Evolutionary conservation across 2,113 vertebrate species (phyloP).

Genomic region (Mionectes macconnelli): DNA sequence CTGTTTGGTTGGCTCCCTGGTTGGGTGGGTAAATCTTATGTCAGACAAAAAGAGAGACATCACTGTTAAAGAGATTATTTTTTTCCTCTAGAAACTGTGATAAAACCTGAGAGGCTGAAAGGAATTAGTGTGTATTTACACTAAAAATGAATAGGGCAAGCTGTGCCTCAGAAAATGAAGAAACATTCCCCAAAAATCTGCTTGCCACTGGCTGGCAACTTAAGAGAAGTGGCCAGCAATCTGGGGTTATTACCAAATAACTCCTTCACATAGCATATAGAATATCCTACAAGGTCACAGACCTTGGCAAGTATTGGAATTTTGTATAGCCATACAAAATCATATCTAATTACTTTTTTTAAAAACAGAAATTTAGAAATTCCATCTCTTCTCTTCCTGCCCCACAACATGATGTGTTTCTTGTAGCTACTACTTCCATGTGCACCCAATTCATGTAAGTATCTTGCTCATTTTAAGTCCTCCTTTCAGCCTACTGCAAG

Average conservation of each 20-base stretch:
- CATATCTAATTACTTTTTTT: not conserved
- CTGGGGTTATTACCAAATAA: not conserved
- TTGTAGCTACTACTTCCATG: not conserved
- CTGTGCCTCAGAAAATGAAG: not conserved
- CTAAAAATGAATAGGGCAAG: not conserved
- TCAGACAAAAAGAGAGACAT: not conserved
- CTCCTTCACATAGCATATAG: rapidly evolving
- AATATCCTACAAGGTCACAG: not conserved
- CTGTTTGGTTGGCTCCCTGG: not conserved
- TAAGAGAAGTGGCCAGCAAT: not conserved
- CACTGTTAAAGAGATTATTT: not conserved
- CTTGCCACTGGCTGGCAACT: not conserved
- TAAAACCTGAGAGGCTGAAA: not conserved
- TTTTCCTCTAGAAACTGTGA: not conserved
- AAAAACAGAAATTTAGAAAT: not conserved
- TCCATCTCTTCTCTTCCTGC: not conserved
- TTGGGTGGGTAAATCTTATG: not conserved
- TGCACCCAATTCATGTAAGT: rapidly evolving
- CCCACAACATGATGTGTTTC: not conserved
- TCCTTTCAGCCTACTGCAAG: not conserved
- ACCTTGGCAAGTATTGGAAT: not conserved
- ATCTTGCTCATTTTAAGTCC: not conserved
- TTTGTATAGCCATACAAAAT: not conserved
- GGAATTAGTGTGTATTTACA: not conserved
- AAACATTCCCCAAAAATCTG: not conserved